Evolutionary conservation across 2,113 vertebrate species (phyloP).

Genomic region (Pagrus major): DNA sequence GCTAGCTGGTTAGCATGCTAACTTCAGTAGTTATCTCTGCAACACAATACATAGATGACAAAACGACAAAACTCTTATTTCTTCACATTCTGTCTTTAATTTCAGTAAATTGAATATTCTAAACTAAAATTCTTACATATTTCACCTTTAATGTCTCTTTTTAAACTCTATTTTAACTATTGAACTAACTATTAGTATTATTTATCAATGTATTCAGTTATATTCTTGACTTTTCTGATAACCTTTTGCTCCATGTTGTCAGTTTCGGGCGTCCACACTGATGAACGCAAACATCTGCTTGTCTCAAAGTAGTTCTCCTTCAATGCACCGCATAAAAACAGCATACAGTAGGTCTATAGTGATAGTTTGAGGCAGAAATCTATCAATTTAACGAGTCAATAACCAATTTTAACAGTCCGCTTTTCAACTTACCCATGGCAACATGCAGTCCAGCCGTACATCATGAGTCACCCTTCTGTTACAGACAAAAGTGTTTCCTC

Average conservation of each 20-base stretch:
- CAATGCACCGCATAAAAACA: background rate
- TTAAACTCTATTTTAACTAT: background rate
- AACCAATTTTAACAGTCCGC: background rate
- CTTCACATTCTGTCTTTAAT: too few relatives aligned
- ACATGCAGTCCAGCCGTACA: background rate
- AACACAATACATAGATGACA: too few relatives aligned
- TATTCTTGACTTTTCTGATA: background rate
- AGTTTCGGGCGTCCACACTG: background rate
- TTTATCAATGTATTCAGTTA: background rate
- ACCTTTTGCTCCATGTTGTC: background rate
- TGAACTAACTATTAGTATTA: background rate
- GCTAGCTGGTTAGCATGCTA: too few relatives aligned
- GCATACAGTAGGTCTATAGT: background rate
- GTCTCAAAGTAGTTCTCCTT: background rate
- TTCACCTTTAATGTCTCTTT: too few relatives aligned
- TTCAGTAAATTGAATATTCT: too few relatives aligned
- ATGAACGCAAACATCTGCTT: background rate
- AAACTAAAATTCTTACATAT: too few relatives aligned
- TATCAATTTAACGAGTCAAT: background rate
- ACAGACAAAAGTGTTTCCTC: too few relatives aligned
- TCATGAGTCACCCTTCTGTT: background rate
- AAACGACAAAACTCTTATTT: too few relatives aligned
- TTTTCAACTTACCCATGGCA: background rate
- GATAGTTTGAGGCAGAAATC: background rate
- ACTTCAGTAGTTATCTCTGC: too few relatives aligned